A percentile compares a stretch with the other conserved stretches of the same genome.
These are phyloP conservation scores for Eleginops maclovinus DNA, from an alignment of 2,113 vertebrate genomes.

Conservation along the genomic window DNA sequence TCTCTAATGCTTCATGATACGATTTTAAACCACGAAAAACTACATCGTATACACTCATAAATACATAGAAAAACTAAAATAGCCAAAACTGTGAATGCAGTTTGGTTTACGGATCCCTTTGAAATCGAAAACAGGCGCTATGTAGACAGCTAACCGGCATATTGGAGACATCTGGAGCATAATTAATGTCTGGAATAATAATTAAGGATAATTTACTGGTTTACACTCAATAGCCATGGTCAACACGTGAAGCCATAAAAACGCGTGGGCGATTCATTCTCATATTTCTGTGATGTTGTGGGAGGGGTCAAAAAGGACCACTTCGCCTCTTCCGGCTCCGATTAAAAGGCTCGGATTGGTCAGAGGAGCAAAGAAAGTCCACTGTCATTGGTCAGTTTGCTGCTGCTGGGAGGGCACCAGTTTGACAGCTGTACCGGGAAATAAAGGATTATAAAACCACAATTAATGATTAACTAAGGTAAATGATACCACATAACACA, in stretches of 20 bases:
- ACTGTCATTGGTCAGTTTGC: constrained; percentile 47
- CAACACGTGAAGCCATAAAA: not conserved
- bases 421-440: constrained; percentile 51
- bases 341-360: constrained; percentile 36
- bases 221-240: not conserved
- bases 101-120: not conserved
- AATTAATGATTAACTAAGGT: too few relatives aligned
- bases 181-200: fast-evolving
- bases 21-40: fast-evolving
- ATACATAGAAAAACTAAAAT: not conserved
- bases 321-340: not conserved
- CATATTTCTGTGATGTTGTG: not conserved
- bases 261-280: constrained; percentile 4
- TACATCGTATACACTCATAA: fast-evolving
- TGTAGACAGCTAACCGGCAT: not conserved
- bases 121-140: not conserved
- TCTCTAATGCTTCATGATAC: fast-evolving
- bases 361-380: not conserved
- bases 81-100: fast-evolving
- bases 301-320: constrained; percentile 14
- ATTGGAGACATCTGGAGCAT: not conserved
- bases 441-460: constrained; percentile 9
- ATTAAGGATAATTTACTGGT: fast-evolving
- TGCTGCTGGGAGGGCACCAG: not conserved
- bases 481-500: too few relatives aligned